Evolutionary conservation across 2,888 invertebrate genomes (phyloP).

Genomic region (Synergus gifuensis): DNA sequence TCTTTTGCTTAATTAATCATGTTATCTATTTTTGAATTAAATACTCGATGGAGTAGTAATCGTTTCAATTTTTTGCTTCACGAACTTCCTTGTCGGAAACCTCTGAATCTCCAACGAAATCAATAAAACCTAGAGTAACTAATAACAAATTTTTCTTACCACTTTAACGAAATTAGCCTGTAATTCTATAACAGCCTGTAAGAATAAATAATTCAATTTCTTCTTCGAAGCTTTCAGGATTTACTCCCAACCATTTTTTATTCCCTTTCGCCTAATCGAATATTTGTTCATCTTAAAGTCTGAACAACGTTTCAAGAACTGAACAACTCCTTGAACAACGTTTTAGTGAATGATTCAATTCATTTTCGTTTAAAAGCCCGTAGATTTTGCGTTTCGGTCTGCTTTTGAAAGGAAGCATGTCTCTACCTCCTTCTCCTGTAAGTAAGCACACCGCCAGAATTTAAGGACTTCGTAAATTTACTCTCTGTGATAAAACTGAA

Average conservation of each 20-base stretch:
- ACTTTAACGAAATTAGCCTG: not conserved
- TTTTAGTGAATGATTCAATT: slow-evolving; percentile 24
- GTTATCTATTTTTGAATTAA: not conserved
- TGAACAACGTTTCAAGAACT: not conserved
- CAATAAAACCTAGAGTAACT: not conserved
- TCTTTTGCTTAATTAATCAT: not conserved
- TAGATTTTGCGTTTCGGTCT: slow-evolving; percentile 19
- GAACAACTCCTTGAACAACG: slow-evolving; percentile 10
- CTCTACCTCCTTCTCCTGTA: not conserved
- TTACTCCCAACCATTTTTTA: not conserved
- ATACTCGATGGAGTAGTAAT: not conserved
- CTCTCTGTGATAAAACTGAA: not conserved
- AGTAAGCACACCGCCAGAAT: not conserved
- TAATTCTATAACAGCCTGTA: slow-evolving; percentile 16
- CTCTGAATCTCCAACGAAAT: not conserved
- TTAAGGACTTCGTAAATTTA: slow-evolving; percentile 13
- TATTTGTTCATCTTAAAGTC: slow-evolving; percentile 27
- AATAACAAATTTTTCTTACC: slow-evolving; percentile 7
- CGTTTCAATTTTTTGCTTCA: not conserved
- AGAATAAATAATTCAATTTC: slow-evolving; percentile 33
- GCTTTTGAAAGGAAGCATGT: slow-evolving; percentile 13
- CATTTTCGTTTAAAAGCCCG: slow-evolving; percentile 25
- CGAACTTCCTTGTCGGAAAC: not conserved
- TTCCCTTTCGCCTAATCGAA: slow-evolving; percentile 14
- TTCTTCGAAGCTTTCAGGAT: slow-evolving; percentile 14